Evolutionary conservation across 2,888 invertebrate genomes (phyloP).

Genomic region (Lumbricus terrestris): DNA sequence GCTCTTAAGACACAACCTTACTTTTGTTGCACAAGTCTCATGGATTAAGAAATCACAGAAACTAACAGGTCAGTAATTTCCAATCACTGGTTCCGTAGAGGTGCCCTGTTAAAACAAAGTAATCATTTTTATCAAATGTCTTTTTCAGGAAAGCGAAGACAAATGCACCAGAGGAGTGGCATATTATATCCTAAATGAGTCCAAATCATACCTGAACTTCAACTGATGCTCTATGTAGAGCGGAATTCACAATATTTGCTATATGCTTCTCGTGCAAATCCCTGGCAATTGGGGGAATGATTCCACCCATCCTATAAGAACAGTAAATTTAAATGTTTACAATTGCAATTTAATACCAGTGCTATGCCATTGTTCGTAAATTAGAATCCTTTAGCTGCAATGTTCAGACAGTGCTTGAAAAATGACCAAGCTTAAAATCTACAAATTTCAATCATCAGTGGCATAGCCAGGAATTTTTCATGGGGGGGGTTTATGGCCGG

Average conservation of each 20-base stretch:
- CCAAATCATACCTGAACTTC: slow-evolving; percentile 27
- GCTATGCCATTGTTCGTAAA: not conserved
- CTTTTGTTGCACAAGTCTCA: too few species aligned
- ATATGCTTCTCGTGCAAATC: slow-evolving; percentile 79
- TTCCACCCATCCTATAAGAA: slow-evolving; percentile 74
- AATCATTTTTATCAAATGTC: too few species aligned
- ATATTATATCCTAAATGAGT: not conserved
- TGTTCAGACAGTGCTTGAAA: not conserved
- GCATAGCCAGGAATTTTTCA: too few species aligned
- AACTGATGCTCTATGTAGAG: slow-evolving; percentile 31
- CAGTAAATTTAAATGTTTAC: not conserved
- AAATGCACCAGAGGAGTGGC: not conserved
- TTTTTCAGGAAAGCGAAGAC: too few species aligned
- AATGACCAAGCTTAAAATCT: not conserved
- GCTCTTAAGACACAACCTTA: too few species aligned
- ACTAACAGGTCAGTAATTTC: too few species aligned
- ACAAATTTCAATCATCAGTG: too few species aligned
- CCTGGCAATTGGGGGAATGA: slow-evolving; percentile 82
- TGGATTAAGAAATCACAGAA: too few species aligned
- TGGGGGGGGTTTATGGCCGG: too few species aligned
- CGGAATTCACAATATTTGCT: slow-evolving; percentile 66
- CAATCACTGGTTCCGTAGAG: too few species aligned
- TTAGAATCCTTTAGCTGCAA: not conserved
- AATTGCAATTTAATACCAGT: not conserved
- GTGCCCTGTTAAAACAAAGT: too few species aligned